Conservation (phyloP, 2,797 vertebrate species). For the Natrix natrix region DNA sequence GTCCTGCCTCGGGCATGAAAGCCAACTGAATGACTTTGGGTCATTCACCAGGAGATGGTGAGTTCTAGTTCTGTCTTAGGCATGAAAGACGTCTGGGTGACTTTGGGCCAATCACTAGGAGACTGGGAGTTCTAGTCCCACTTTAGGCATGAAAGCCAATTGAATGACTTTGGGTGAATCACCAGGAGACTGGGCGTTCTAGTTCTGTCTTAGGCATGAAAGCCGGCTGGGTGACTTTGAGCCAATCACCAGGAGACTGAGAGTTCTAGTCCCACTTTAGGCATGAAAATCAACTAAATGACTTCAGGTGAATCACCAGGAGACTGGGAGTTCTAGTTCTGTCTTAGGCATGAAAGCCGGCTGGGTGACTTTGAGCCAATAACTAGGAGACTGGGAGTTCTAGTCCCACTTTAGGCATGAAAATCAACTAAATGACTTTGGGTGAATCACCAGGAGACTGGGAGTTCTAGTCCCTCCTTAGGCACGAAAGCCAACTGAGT, state of each 20-base stretch:
- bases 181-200: neutral
- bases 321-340: too few species aligned
- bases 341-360: too few species aligned
- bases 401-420: accelerated
- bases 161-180: neutral
- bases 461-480: too few species aligned
- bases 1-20: accelerated
- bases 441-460: neutral
- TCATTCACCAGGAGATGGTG: neutral
- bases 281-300: accelerated
- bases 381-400: neutral
- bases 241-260: neutral
- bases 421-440: neutral
- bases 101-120: neutral
- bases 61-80: neutral
- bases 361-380: neutral
- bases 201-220: accelerated
- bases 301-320: too few species aligned
- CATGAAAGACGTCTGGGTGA: accelerated
- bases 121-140: neutral
- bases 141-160: accelerated
- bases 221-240: neutral
- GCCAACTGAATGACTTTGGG: accelerated
- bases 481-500: accelerated
- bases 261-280: too few species aligned